These are phyloP conservation scores for Xenotilapia caudafasciata DNA, from an alignment of 2,113 vertebrate species.

Conservation along the genomic window DNA sequence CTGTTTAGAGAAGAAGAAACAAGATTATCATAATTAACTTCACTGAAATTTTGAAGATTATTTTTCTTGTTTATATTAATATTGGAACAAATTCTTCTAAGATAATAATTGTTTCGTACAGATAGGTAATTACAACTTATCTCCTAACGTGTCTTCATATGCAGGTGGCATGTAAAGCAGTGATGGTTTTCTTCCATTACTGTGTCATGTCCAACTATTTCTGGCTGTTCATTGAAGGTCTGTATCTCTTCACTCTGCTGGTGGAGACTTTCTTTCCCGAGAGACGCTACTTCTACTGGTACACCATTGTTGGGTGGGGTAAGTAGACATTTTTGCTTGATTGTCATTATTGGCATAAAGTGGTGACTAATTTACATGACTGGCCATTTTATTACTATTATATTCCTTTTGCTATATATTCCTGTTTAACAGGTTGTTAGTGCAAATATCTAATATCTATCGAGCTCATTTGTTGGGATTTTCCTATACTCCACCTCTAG, in stretches of 20 bases:
- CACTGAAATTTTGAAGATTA: neutral
- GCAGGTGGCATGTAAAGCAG: slow-evolving; percentile 92
- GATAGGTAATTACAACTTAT: neutral
- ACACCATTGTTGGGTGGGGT: slow-evolving; percentile 78
- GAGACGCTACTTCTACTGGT: slow-evolving; percentile 96
- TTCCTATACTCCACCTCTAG: neutral
- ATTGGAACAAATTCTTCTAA: neutral
- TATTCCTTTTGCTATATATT: neutral
- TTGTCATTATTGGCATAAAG: neutral
- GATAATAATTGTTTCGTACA: neutral
- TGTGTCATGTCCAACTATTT: slow-evolving; percentile 99
- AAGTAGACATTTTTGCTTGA: neutral
- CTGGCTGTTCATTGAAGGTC: slow-evolving; percentile 97
- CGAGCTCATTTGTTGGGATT: neutral
- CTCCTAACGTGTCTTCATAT: neutral
- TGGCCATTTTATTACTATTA: neutral
- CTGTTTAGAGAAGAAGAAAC: neutral
- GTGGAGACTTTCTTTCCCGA: slow-evolving; percentile 98
- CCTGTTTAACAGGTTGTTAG: neutral
- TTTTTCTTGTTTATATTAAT: neutral
- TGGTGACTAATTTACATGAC: neutral
- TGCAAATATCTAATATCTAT: neutral
- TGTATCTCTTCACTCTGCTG: slow-evolving; percentile 94
- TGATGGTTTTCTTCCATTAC: slow-evolving; percentile 99
- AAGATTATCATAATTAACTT: neutral